Base-by-base conservation (phyloP, 2,797 vertebrate genomes). In the Crypturellus tataupa region DNA sequence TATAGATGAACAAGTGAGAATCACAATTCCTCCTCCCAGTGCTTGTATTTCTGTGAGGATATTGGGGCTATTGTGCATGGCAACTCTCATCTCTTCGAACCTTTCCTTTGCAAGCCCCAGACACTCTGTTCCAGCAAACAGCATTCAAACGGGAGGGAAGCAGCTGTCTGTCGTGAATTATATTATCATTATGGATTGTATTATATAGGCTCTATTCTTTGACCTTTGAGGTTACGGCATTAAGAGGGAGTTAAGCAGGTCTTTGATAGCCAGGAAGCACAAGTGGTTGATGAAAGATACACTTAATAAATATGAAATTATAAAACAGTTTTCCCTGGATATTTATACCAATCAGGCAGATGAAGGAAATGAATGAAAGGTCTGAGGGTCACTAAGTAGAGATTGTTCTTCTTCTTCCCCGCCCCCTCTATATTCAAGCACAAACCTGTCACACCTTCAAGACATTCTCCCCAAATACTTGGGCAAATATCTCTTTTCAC, bases 51-150 rank as follows among this genome's bases (percentile, higher is more conserved):
- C 63, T 40, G 19, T 2, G 10, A 56, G 40, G 14, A 65, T 85
- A 65, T 67, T 7, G 51, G 23, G 6, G 53, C 84, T 85, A 69
- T 31, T 76, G 42, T 21, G 71, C 40, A 3, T 49, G 91, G 72
- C 5, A 83, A 21, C 31, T 39, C 83, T 69, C 72, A 75, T 37
- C 44, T 58, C 80, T 69, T 77, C 78, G 65, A 63, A 21, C 29
- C 72, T 71, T 91, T 82, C 79, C 91, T 85, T 90, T 94, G 56
- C 51, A 92, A 94, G 49, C 11, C 72, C 63, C 63, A 83, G 69
- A 59, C 77, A 81, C 71, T 58, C 77, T 91, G 59, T 71, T 49
- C 18, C 68, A 90, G 33, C 4, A 63, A 31, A 58, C 12, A 75
- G 35, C 8, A 64, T 4, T 40, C 27, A 12, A 39, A 11, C 2